phyloP scores from a whole-genome alignment of 2,888 invertebrate species.

The Ischnura elegans region DNA sequence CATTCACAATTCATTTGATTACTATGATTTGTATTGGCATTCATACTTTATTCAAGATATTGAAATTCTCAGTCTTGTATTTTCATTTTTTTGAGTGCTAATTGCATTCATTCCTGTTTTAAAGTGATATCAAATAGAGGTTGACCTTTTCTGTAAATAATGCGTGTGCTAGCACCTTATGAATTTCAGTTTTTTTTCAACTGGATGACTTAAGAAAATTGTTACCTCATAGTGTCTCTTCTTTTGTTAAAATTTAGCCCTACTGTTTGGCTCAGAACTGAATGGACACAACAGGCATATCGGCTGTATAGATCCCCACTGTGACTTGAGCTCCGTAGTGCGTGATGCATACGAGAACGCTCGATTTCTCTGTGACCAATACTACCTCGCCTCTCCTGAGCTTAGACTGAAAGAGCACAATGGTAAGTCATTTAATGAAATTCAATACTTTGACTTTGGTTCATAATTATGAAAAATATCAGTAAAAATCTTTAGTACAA shows the following conservation, averaged over 20 bases:
- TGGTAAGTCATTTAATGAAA: constrained; percentile 80
- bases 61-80: too few relatives aligned
- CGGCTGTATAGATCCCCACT: constrained; percentile 97
- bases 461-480: too few relatives aligned
- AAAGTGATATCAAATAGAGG: too few relatives aligned
- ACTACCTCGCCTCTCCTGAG: constrained; percentile 96
- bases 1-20: too few relatives aligned
- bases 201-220: too few relatives aligned
- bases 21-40: too few relatives aligned
- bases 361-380: constrained; percentile 97
- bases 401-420: constrained; percentile 89
- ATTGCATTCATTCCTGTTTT: too few relatives aligned
- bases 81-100: too few relatives aligned
- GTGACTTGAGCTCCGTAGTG: constrained; percentile 93
- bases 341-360: constrained; percentile 98
- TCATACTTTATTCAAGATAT: too few relatives aligned
- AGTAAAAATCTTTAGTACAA: background rate
- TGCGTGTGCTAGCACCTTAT: too few relatives aligned
- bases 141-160: too few relatives aligned
- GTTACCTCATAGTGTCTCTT: constrained; percentile 68
- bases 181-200: too few relatives aligned
- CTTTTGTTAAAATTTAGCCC: constrained; percentile 82
- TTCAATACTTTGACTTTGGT: background rate
- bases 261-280: constrained; percentile 88
- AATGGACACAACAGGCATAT: constrained; percentile 86